Conservation (phyloP, 2,888 invertebrate species). For the Troides oblongomaculatus region DNA sequence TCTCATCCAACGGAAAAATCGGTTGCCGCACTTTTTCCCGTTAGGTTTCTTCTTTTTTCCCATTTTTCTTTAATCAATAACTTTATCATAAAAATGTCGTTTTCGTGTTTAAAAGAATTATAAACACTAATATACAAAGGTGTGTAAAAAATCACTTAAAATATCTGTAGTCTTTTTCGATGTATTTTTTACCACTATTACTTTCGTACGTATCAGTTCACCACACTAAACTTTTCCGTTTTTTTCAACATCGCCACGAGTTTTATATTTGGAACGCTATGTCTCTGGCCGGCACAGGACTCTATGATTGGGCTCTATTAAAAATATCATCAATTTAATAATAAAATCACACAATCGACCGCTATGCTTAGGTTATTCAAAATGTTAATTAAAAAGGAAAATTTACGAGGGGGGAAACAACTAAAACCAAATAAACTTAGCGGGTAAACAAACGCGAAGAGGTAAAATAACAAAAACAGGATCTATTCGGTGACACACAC, state of each 20-base stretch:
- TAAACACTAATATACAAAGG: not conserved
- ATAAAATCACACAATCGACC: constrained; percentile 29
- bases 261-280: constrained; percentile 45
- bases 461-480: constrained; percentile 10
- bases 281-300: constrained; percentile 63
- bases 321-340: constrained; percentile 39
- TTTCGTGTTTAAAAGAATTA: not conserved
- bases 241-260: constrained; percentile 41
- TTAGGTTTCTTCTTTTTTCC: constrained; percentile 74
- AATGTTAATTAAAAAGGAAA: constrained; percentile 18
- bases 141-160: not conserved
- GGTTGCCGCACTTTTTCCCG: constrained; percentile 62
- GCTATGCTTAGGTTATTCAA: constrained; percentile 7
- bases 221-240: constrained; percentile 43
- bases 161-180: not conserved
- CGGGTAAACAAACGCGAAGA: constrained; percentile 16
- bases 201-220: constrained; percentile 21
- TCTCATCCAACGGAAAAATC: constrained; percentile 75
- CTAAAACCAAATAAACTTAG: constrained; percentile 7
- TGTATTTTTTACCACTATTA: constrained; percentile 20
- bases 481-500: constrained; percentile 11
- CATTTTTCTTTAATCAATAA: constrained; percentile 49
- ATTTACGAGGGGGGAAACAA: not conserved
- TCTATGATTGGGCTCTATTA: constrained; percentile 57
- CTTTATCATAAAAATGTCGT: not conserved